Percentiles rank a stretch among this genome's conserved stretches.
Evolutionary conservation across 2,797 vertebrate species (phyloP).

Genomic region (Aselliscus stoliczkanus): DNA sequence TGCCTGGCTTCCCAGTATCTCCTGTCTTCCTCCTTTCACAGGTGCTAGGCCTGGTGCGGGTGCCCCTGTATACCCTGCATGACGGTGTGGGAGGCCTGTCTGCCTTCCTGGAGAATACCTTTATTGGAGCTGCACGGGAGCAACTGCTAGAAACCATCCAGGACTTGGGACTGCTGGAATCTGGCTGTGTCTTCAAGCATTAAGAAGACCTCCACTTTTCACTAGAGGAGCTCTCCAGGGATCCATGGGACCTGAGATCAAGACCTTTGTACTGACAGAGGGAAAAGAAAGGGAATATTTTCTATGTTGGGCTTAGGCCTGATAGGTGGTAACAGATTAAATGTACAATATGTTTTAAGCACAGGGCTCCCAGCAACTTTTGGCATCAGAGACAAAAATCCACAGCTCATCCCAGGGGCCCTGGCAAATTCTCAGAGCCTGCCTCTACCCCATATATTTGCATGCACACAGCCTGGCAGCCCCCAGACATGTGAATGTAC

Average conservation of each 20-base stretch:
- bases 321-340: neutral
- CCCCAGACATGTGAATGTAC: too few species aligned
- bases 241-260: neutral
- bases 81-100: slow-evolving; percentile 84
- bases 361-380: neutral
- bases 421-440: neutral
- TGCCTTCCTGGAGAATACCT: slow-evolving; percentile 87
- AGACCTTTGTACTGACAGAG: neutral
- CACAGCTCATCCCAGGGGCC: neutral
- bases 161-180: slow-evolving; percentile 79
- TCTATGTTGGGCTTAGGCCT: neutral
- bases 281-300: neutral
- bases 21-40: slow-evolving; percentile 61
- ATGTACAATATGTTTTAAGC: neutral
- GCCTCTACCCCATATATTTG: neutral
- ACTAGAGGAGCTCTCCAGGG: neutral
- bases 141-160: slow-evolving; percentile 84
- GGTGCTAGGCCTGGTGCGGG: slow-evolving; percentile 90
- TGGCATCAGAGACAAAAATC: neutral
- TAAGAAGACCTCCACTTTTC: slow-evolving; percentile 39
- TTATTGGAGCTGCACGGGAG: slow-evolving; percentile 85
- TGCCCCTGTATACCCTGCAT: slow-evolving; percentile 85
- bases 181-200: slow-evolving; percentile 69
- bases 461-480: neutral
- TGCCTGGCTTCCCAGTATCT: neutral